Evolutionary conservation across 2,888 invertebrate genomes (phyloP).

Genomic region (Chalcis sispes): DNA sequence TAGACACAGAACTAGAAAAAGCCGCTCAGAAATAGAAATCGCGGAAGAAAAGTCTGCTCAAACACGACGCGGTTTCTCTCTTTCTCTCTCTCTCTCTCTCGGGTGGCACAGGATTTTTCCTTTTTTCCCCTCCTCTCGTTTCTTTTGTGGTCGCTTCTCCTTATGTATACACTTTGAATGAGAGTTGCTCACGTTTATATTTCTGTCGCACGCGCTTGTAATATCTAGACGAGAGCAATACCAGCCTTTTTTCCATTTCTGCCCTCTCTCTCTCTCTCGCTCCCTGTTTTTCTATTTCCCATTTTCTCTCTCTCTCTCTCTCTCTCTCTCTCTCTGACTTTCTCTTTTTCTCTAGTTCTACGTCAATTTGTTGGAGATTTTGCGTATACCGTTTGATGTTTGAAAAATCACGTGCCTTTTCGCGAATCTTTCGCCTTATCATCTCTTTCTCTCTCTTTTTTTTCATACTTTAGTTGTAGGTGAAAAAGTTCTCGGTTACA

Average conservation of each 20-base stretch:
- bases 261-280: too few species aligned
- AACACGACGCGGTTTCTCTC: too few species aligned
- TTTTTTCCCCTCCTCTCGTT: not conserved
- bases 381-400: not conserved
- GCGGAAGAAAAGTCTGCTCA: too few species aligned
- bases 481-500: not conserved
- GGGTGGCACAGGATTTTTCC: not conserved
- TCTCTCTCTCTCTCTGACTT: not conserved
- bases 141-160: not conserved
- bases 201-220: too few species aligned
- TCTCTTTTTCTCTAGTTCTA: not conserved
- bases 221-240: too few species aligned
- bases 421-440: not conserved
- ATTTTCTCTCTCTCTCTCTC: not conserved
- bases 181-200: not conserved
- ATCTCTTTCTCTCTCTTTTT: not conserved
- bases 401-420: slow-evolving; percentile 10
- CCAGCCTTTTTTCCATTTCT: too few species aligned
- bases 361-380: not conserved
- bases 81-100: too few species aligned
- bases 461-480: not conserved
- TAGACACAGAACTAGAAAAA: too few species aligned
- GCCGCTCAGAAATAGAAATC: too few species aligned
- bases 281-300: too few species aligned
- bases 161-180: not conserved